These are phyloP conservation scores for Trichogramma dendrolimi DNA, from an alignment of 2,888 invertebrate species.

Conservation along the genomic window DNA sequence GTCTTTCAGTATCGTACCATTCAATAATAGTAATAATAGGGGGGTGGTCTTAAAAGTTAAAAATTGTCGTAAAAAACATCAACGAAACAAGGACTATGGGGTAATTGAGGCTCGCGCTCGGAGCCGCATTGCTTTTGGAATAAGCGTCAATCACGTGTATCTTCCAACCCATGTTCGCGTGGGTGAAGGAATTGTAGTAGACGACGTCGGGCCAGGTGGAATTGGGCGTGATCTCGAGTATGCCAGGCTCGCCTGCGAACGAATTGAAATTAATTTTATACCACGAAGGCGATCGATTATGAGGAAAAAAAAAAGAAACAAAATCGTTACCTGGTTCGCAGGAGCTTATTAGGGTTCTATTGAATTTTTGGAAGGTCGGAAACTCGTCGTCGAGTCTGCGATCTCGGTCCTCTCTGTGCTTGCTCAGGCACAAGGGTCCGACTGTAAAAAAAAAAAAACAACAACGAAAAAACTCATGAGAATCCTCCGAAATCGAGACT, in stretches of 20 bases:
- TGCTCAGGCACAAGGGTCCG: conserved; percentile 74
- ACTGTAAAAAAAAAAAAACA: conserved; percentile 53
- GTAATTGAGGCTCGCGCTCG: conserved; percentile 27
- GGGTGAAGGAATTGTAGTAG: conserved; percentile 90
- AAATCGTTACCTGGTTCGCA: conserved; percentile 60
- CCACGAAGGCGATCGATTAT: not conserved
- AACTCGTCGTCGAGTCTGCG: conserved; percentile 75
- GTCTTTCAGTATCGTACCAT: too few relatives aligned
- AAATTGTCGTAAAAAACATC: conserved; percentile 26
- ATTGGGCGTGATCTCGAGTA: conserved; percentile 78
- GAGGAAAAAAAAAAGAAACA: not conserved
- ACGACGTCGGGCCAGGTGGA: conserved; percentile 86
- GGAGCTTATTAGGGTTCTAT: conserved; percentile 66
- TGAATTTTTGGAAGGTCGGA: conserved; percentile 76
- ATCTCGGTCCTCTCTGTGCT: conserved; percentile 63
- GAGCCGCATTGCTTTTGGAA: conserved; percentile 43
- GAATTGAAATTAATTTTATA: conserved; percentile 1
- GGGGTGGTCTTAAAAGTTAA: not conserved
- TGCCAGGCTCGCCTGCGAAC: conserved; percentile 62
- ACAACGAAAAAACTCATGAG: not conserved
- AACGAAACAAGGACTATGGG: conserved; percentile 29
- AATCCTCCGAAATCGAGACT: not conserved
- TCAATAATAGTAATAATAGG: not conserved
- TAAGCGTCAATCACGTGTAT: conserved; percentile 84
- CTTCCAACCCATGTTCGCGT: conserved; percentile 92